Conservation (phyloP, 2,888 invertebrate species). For the Caenorhabditis japonica region DNA sequence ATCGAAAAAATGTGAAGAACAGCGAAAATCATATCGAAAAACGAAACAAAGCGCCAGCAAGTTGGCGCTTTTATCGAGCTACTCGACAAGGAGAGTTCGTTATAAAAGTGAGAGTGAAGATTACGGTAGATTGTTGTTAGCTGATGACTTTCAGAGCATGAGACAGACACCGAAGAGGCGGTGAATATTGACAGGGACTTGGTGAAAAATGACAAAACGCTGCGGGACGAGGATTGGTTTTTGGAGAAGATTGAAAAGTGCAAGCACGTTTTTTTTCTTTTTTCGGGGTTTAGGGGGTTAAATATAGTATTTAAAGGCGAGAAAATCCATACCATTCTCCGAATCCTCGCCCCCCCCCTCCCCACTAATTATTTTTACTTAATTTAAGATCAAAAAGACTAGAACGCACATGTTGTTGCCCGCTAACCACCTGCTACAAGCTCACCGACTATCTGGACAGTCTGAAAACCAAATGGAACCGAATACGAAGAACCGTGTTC, state of each 20-base stretch:
- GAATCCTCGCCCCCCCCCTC: no score
- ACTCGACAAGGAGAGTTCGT: slow-evolving; percentile 26
- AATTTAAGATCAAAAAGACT: slow-evolving; percentile 32
- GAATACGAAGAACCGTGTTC: slow-evolving; percentile 38
- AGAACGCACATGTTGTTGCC: slow-evolving; percentile 42
- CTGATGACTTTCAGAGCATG: slow-evolving; percentile 9
- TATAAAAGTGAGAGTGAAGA: slow-evolving; percentile 32
- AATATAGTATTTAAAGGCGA: no score
- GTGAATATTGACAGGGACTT: slow-evolving; percentile 26
- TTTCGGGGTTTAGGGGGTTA: no score
- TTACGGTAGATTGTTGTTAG: no score
- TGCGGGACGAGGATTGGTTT: slow-evolving; percentile 48
- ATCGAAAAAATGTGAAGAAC: neutral
- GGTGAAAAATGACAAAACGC: slow-evolving; percentile 35
- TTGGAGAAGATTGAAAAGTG: slow-evolving; percentile 48
- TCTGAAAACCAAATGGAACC: slow-evolving; percentile 11
- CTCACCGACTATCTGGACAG: slow-evolving; percentile 19
- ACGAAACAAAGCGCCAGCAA: neutral
- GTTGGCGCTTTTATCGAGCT: slow-evolving; percentile 14
- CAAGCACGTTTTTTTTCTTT: slow-evolving; percentile 19
- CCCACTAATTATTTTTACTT: no score
- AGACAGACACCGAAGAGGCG: slow-evolving; percentile 5
- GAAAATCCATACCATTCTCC: no score
- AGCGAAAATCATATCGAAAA: neutral
- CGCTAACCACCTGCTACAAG: slow-evolving; percentile 21